phyloP scores from a whole-genome alignment of 2,888 invertebrate genomes.

The Patella ulyssiponensis region DNA sequence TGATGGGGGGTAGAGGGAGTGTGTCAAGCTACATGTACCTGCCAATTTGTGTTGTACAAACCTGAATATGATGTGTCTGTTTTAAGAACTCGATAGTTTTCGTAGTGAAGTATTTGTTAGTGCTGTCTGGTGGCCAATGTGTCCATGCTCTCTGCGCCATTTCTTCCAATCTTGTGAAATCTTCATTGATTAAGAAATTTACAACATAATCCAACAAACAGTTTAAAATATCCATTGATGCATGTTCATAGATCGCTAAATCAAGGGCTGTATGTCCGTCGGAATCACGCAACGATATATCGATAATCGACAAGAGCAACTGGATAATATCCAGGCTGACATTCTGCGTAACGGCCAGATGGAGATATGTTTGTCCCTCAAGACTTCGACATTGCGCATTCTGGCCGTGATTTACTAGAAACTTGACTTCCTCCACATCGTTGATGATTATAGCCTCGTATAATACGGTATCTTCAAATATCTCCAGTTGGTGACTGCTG shows the following conservation, averaged over 20 bases:
- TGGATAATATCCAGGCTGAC: conserved; percentile 44
- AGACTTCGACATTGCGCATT: conserved; percentile 33
- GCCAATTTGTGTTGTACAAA: neutral
- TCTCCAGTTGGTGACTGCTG: neutral
- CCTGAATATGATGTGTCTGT: conserved; percentile 38
- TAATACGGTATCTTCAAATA: conserved; percentile 38
- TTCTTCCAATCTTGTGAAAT: conserved; percentile 42
- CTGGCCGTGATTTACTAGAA: conserved; percentile 34
- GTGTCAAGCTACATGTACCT: too few relatives aligned
- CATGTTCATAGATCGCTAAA: conserved; percentile 39
- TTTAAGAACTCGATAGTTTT: conserved; percentile 38
- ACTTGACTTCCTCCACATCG: conserved; percentile 41
- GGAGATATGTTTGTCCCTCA: conserved; percentile 50
- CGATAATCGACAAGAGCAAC: conserved; percentile 45
- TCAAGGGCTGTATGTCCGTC: conserved; percentile 53
- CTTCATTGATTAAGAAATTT: conserved; percentile 38
- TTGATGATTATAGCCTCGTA: conserved; percentile 46
- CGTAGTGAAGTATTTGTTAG: conserved; percentile 30
- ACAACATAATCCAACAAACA: conserved; percentile 37
- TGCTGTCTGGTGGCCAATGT: conserved; percentile 36
- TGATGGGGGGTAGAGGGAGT: too few relatives aligned
- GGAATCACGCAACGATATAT: conserved; percentile 43
- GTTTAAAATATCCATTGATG: conserved; percentile 38
- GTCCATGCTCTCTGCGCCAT: conserved; percentile 48
- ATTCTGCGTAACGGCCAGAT: conserved; percentile 46